A percentile compares a stretch with the other conserved stretches of the same genome.
These are phyloP conservation scores for Clostera curtula DNA, from an alignment of 2,888 invertebrate species.

Conservation along the genomic window DNA sequence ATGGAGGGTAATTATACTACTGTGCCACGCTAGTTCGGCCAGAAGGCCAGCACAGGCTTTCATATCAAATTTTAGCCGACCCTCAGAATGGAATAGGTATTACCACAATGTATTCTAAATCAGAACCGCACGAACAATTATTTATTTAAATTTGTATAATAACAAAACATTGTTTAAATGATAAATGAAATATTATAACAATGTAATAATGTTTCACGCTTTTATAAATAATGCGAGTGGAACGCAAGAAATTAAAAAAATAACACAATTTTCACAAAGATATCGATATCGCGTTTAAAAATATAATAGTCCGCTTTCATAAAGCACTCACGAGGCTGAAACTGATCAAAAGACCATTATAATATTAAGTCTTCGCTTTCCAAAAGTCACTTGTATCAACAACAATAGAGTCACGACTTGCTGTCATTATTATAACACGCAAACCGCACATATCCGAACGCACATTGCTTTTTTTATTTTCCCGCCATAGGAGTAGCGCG, in stretches of 20 bases:
- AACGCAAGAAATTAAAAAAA: conserved; percentile 2
- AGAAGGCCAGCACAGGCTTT: too few relatives aligned
- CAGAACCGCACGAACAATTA: too few relatives aligned
- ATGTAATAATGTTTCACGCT: conserved; percentile 3
- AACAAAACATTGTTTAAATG: too few relatives aligned
- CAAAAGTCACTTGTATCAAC: conserved; percentile 27
- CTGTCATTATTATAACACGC: conserved; percentile 16
- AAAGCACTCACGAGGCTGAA: conserved; percentile 9
- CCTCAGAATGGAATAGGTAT: too few relatives aligned
- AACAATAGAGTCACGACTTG: conserved; percentile 36
- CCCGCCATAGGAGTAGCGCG: conserved; percentile 10
- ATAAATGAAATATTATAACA: too few relatives aligned
- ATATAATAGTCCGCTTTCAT: background rate
- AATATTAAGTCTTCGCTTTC: conserved; percentile 31
- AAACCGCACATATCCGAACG: conserved; percentile 25
- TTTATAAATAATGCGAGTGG: too few relatives aligned
- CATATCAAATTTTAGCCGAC: too few relatives aligned
- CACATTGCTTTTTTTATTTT: conserved; percentile 21
- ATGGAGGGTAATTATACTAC: too few relatives aligned
- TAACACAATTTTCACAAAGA: background rate
- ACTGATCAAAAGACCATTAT: conserved; percentile 25
- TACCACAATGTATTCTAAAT: too few relatives aligned
- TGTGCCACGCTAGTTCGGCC: too few relatives aligned
- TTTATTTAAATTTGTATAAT: too few relatives aligned
- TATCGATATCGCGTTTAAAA: too few relatives aligned